phyloP scores from a whole-genome alignment of 2,113 vertebrate genomes.

The Psephotus haematonotus region DNA sequence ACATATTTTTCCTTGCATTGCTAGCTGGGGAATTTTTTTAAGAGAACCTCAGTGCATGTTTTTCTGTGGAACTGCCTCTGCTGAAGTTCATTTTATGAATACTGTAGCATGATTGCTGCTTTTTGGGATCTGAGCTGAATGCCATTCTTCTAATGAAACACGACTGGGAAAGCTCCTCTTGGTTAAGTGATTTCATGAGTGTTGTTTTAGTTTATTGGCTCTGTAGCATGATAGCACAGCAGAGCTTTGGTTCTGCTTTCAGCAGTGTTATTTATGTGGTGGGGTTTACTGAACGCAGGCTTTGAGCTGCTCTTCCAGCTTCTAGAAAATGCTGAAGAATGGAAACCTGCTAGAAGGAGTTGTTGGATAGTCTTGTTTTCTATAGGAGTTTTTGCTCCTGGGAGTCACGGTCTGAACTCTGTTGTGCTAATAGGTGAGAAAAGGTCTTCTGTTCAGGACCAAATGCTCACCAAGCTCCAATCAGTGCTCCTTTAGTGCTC shows the following conservation, averaged over 20 bases:
- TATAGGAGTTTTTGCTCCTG: background rate
- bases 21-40: constrained; percentile 55
- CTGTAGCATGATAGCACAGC: constrained; percentile 1
- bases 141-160: constrained; percentile 42
- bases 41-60: constrained; percentile 29
- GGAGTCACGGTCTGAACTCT: background rate
- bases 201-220: constrained; percentile 54
- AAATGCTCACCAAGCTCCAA: accelerated
- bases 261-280: background rate
- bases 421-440: background rate
- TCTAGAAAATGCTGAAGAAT: background rate
- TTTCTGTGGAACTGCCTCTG: background rate
- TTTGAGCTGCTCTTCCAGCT: background rate
- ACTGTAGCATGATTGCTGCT: constrained; percentile 12
- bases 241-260: constrained; percentile 1
- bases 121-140: constrained; percentile 13
- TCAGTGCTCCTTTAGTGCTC: background rate
- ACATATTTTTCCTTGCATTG: constrained; percentile 59
- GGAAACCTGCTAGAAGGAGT: background rate
- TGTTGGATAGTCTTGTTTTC: background rate
- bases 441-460: background rate
- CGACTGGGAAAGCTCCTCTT: constrained; percentile 51
- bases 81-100: constrained; percentile 29
- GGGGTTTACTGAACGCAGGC: background rate
- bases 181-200: constrained; percentile 39